Percentiles rank a stretch among this genome's conserved stretches.
Evolutionary conservation across 2,113 vertebrate species (phyloP).

Genomic region (Petrocephalus microphthalmus): DNA sequence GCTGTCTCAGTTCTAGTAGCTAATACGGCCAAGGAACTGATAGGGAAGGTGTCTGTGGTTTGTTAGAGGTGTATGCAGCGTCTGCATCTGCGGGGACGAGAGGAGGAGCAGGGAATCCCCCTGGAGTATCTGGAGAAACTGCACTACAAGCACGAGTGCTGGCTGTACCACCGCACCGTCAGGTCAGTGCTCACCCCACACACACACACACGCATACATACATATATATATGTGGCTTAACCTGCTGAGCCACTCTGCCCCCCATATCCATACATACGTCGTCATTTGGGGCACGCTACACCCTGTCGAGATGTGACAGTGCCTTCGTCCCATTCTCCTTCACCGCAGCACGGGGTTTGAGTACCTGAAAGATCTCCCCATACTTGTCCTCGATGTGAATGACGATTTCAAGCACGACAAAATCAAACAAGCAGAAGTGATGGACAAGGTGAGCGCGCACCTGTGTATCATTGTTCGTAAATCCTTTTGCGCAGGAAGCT

Average conservation of each 20-base stretch:
- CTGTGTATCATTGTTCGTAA: background rate
- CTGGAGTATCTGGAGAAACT: slow-evolving; percentile 77
- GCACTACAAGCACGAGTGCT: slow-evolving; percentile 73
- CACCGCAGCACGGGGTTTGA: slow-evolving; percentile 66
- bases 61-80: slow-evolving; percentile 76
- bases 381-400: slow-evolving; percentile 68
- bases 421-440: slow-evolving; percentile 66
- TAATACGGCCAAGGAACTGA: background rate
- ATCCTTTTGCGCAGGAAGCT: background rate
- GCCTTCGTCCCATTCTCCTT: background rate
- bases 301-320: background rate
- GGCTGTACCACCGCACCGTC: slow-evolving; percentile 65
- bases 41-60: background rate
- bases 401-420: slow-evolving; percentile 73
- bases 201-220: background rate
- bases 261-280: background rate
- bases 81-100: slow-evolving; percentile 59
- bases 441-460: slow-evolving; percentile 56
- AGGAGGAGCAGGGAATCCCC: slow-evolving; percentile 73
- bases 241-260: no score
- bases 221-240: no score
- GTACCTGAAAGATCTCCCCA: slow-evolving; percentile 63
- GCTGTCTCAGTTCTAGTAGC: background rate
- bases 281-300: background rate
- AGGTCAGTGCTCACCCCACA: slow-evolving; percentile 49